Percentiles rank a stretch among this genome's conserved stretches.
These are phyloP conservation scores for Epistrophe eligans DNA, from an alignment of 2,888 invertebrate genomes.

Conservation along the genomic window DNA sequence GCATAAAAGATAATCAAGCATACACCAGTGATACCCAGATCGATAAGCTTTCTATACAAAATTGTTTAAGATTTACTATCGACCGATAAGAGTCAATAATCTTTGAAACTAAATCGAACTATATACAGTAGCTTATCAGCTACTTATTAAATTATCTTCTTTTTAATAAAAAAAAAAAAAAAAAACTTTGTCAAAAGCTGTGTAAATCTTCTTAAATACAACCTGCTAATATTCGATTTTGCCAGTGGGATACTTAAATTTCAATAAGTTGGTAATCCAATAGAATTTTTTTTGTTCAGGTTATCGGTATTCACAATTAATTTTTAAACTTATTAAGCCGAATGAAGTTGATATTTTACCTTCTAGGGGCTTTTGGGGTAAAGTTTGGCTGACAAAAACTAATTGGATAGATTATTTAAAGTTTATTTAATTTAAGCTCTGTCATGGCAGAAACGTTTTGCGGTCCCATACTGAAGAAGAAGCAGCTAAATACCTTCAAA, in stretches of 20 bases:
- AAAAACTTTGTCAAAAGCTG: conserved; percentile 1
- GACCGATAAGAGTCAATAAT: not conserved
- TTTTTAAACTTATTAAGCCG: not conserved
- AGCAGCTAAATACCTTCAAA: conserved; percentile 87
- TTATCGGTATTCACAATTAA: not conserved
- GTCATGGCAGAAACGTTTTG: conserved; percentile 30
- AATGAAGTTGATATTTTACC: conserved; percentile 40
- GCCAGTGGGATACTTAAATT: not conserved
- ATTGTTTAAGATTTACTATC: not conserved
- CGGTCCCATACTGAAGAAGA: conserved; percentile 83
- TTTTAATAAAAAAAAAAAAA: not conserved
- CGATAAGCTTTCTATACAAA: not conserved
- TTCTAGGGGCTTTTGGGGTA: conserved; percentile 47
- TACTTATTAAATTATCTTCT: not conserved
- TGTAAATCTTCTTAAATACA: conserved; percentile 28
- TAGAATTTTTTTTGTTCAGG: not conserved
- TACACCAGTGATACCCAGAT: not conserved
- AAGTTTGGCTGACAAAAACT: not conserved
- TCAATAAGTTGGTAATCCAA: not conserved
- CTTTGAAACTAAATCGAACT: not conserved
- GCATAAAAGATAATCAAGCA: not conserved
- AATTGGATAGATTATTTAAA: not conserved
- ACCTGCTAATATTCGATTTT: not conserved
- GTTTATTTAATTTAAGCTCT: conserved; percentile 23
- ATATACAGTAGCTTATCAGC: not conserved